Base-by-base conservation (phyloP, 2,113 vertebrate species). In the Phyllopteryx taeniolatus region DNA sequence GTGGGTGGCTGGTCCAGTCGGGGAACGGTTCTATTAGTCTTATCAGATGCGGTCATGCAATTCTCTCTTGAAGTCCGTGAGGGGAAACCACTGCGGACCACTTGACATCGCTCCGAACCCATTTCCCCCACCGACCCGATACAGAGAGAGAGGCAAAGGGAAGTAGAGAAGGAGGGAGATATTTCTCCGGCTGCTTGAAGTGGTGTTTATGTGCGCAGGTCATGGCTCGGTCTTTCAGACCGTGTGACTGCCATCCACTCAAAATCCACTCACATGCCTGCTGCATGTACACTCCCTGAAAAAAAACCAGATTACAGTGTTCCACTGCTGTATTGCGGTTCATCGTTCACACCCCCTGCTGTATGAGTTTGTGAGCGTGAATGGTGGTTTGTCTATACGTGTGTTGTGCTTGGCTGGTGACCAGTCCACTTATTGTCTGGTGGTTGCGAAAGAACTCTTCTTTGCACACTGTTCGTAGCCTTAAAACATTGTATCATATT, bases 41-140 rank as follows among this genome's bases (percentile, higher is more conserved):
- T 87, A 92, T 93, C 91, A 86, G 91, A 91, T 93, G 39, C 56
- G 47, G 79, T 73, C 74, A 83, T 70, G 71, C 87, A 85, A 69
- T 79, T 83, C 70, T 85, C 73, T 81, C 68, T 68, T 71, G 62
- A 68, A 75, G 70, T 51, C 49, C 19, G 19, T 43, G 49, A 85
- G 72, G 60, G 74, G 72, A 43, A 76, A 80, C 61, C 22, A 46
- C 61, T 69, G 33, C 59, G 72, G 53, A 77, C 75, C 86, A 74
- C 76, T 85, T 78, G 76, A 85, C 62, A 82, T 76, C 43, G 60
- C 73, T 80, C 53, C 35, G 35, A 39, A 73, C 64, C 56, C 20
- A 59, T 64, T 61, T 10, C 64, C 44, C 8, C 44, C 22, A 15
- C 14, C 3, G 73, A 77, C 79, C 79, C 82, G 56, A 54, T 8